Conservation (phyloP, 2,797 vertebrate genomes). For the Corythornis leucogaster region DNA sequence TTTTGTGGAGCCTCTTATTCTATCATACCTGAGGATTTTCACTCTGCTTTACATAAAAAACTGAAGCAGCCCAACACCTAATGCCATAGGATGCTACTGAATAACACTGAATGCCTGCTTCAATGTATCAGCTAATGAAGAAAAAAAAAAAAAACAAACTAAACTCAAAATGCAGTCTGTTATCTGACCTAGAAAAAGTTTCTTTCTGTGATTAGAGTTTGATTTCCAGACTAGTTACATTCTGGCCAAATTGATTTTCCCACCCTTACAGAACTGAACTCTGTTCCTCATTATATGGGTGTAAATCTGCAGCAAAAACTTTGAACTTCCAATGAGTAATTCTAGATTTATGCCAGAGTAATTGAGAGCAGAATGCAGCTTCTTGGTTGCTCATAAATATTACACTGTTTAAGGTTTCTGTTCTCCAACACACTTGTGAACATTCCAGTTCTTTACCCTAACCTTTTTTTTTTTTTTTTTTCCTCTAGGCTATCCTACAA, state of each 20-base stretch:
- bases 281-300: slow-evolving; percentile 53
- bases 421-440: slow-evolving; percentile 2
- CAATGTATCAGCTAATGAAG: not conserved
- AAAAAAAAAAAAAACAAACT: no score
- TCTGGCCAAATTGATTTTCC: slow-evolving; percentile 41
- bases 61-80: not conserved
- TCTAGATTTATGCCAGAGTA: slow-evolving; percentile 54
- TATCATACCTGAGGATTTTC: not conserved
- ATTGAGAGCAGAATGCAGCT: slow-evolving; percentile 54
- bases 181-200: slow-evolving; percentile 12
- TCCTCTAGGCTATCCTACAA: not conserved
- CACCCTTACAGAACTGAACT: slow-evolving; percentile 42
- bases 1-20: not conserved
- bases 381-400: slow-evolving; percentile 42
- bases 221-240: not conserved
- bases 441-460: not conserved
- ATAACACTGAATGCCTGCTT: not conserved
- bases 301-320: slow-evolving; percentile 63
- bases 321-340: slow-evolving; percentile 61
- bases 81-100: not conserved
- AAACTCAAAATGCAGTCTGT: not conserved
- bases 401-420: slow-evolving; percentile 7
- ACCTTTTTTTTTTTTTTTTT: not conserved
- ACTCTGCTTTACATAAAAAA: not conserved
- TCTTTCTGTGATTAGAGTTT: not conserved